Base-by-base conservation (phyloP, 92 coral and sea anemone genomes). In the Montipora capitata region DNA sequence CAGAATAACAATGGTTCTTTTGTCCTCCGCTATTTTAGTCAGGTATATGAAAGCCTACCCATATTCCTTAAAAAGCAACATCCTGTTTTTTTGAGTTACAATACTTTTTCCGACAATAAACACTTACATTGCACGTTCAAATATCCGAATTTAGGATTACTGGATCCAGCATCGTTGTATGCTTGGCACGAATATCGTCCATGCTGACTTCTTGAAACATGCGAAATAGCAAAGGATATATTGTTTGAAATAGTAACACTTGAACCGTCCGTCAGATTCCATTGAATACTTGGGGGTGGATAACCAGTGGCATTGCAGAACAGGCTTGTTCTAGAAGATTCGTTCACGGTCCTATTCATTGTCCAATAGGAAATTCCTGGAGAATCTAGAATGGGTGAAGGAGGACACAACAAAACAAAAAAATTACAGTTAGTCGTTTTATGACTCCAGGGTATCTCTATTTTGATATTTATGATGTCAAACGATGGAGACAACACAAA, bases 71-170 rank as follows among this genome's bases (percentile, higher is more conserved):
- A 1, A 27, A 27, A 27, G 35, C 35, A 27, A 27, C 35, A 27
- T 27, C 5, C 8, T 42, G 5, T 14, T 42, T 72, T 16, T 12
- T 43, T 5, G 3, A 35, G 5, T 10, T 48, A 1, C 15, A 0
- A 3, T 51, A 15, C 12, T 8, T 0, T 15, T 17, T 18, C 2
- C 5, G 35, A 27, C 2, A 1, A 18, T 16, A 18, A 2, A 63
- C 1, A 89, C 93, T 89, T 77, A 89, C 89, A 89, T 12, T 83
- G 89, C 4, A 89, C 93, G 27, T 89, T 82, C 38, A 89, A 56
- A 77, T 45, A 83, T 5, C 67, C 58, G 14, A 65, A 48, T 20
- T 2, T 41, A 4, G 51, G 13, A n/a, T 43, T 0, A 49, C 61
- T 61, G 45, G 40, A 83, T n/a, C 85, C 93, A 15, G 77, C 39